Conservation (phyloP, 2,888 invertebrate genomes). For the Sepiola atlantica region DNA sequence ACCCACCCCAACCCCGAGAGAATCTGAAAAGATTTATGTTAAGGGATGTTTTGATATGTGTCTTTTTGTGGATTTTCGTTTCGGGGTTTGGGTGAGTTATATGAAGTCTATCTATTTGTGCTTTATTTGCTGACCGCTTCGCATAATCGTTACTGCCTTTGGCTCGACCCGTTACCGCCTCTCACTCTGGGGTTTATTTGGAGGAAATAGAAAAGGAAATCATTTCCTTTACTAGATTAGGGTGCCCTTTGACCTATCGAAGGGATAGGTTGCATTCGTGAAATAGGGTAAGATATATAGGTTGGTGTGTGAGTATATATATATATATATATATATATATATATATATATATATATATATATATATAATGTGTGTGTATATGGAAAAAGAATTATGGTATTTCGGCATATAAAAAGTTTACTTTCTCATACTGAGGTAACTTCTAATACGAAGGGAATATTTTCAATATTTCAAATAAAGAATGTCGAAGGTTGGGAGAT, state of each 20-base stretch:
- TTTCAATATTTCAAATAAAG: too few species aligned
- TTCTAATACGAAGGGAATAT: too few species aligned
- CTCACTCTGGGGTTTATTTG: background rate
- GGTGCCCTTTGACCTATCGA: background rate
- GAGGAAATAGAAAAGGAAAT: constrained; percentile 12
- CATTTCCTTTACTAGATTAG: background rate
- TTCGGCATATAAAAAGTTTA: too few species aligned
- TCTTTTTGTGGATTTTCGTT: background rate
- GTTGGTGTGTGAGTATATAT: too few species aligned
- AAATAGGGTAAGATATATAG: background rate
- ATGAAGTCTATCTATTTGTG: background rate
- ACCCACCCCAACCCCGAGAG: background rate
- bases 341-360: too few species aligned
- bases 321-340: too few species aligned
- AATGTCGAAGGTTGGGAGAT: too few species aligned
- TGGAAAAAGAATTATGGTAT: too few species aligned
- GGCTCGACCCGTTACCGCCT: background rate
- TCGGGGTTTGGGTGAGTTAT: background rate
- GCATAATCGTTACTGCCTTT: background rate
- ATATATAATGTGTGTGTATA: too few species aligned
- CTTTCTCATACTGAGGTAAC: too few species aligned
- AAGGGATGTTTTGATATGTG: background rate
- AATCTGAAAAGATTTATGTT: background rate
- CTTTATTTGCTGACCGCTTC: background rate
- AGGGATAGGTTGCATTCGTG: background rate